These are phyloP conservation scores for Hephaestus fuliginosus DNA, from an alignment of 2,797 vertebrate species.

Conservation along the genomic window DNA sequence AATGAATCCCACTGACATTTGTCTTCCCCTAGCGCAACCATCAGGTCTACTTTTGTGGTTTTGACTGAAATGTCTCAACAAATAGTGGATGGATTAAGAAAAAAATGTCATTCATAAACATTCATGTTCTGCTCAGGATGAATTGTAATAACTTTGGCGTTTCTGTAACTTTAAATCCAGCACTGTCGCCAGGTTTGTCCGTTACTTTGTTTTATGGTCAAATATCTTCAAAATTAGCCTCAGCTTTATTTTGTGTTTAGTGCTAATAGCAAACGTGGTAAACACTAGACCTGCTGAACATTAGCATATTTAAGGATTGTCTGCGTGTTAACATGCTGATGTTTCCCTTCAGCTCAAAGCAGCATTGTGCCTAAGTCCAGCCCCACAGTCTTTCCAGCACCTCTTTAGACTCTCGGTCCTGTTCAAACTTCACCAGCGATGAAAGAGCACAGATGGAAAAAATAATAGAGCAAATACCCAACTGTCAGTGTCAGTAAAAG, in stretches of 20 bases:
- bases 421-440: slow-evolving; percentile 17
- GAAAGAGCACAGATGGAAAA: slow-evolving; percentile 38
- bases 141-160: neutral
- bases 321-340: neutral
- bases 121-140: neutral
- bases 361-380: neutral
- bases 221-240: neutral
- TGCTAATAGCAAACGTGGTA: neutral
- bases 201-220: neutral
- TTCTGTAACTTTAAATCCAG: neutral
- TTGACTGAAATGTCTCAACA: slow-evolving; percentile 4
- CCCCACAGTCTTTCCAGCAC: neutral
- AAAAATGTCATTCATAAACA: neutral
- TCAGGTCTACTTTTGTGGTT: neutral
- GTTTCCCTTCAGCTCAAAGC: slow-evolving; percentile 1
- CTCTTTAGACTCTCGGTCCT: neutral
- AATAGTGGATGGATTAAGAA: neutral
- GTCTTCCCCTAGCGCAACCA: neutral
- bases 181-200: neutral
- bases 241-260: neutral
- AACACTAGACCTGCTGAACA: neutral
- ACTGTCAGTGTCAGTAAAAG: slow-evolving; percentile 45
- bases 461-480: slow-evolving; percentile 43
- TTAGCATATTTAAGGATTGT: neutral
- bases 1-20: neutral